Base-by-base conservation (phyloP, 2,888 invertebrate genomes). In the Automeris io region DNA sequence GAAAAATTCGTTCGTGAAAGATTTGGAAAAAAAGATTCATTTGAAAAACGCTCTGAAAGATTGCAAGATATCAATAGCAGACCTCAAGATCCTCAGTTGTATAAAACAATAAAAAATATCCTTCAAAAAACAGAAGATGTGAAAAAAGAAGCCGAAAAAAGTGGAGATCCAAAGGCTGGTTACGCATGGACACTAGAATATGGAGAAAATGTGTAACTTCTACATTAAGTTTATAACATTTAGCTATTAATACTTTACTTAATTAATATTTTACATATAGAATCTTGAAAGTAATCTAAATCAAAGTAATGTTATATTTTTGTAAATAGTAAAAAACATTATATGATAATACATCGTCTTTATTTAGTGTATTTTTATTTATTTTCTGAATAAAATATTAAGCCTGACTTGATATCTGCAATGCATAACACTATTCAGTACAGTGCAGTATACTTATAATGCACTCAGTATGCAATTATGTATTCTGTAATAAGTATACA, bases 131-230 rank as follows among this genome's bases (percentile, higher is more conserved):
- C 80, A 26, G 68, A 79, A 49, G 59, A 74, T 39, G 69, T 77
- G 39, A 67, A 77, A 35, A 66, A 77, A 47, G 67, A 82, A 55
- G 78, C 79, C 8, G 74, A 69, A 38, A 70, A 77, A 46, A 76
- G 80, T 43, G 72, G 71, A 3, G 83, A 87, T 51, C 78, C 81
- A 4, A 78, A 80, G 25, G 87, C 87, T 39, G 81, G 75, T 22
- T 88, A 88, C 46, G 76, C 79, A 66, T 89, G 89, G 88, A 81
- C 85, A 8, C 61, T 88, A 25, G 86, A 88, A 61, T 89, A 89
- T 58, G 79, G 76, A 37, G 75, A 81, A 55, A 86, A 87, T 9
- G 42, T 71, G 36, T 73, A 72, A 52, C 39, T 33, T 3, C 11
- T 24, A 8, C 9, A 24, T 36, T 34, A 23, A 40, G 24, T 47